phyloP scores from a whole-genome alignment of 2,797 vertebrate species.

The Lepidocolaptes lacrymiger region DNA sequence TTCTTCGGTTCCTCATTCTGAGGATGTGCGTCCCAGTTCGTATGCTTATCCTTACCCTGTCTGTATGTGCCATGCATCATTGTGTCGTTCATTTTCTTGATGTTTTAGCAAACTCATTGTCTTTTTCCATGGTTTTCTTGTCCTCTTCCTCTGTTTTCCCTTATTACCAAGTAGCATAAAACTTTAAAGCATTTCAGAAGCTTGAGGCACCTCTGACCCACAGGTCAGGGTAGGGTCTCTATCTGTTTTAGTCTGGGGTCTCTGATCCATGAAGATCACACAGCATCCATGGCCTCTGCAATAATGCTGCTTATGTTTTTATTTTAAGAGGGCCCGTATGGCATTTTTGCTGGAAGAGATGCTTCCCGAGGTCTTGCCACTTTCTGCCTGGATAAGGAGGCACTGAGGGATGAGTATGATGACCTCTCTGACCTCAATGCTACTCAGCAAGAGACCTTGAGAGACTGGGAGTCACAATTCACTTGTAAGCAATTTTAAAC shows the following conservation, averaged over 20 bases:
- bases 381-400: constrained; percentile 94
- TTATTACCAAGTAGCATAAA: neutral
- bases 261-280: neutral
- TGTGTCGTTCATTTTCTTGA: neutral
- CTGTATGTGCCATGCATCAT: fast-evolving
- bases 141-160: neutral
- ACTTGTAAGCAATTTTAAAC: constrained; percentile 83
- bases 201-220: neutral
- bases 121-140: neutral
- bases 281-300: neutral
- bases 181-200: neutral
- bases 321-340: constrained; percentile 91
- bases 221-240: neutral
- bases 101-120: neutral
- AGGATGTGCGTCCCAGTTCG: neutral
- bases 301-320: constrained; percentile 33
- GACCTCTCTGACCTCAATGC: constrained; percentile 92
- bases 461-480: constrained; percentile 96
- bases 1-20: neutral
- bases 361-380: constrained; percentile 97
- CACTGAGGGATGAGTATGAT: constrained; percentile 90
- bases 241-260: neutral
- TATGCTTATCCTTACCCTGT: neutral
- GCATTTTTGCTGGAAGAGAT: constrained; percentile 94
- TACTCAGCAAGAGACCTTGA: constrained; percentile 90